Evolutionary conservation across 2,797 vertebrate genomes (phyloP).

Genomic region (Sarcophilus harrisii): DNA sequence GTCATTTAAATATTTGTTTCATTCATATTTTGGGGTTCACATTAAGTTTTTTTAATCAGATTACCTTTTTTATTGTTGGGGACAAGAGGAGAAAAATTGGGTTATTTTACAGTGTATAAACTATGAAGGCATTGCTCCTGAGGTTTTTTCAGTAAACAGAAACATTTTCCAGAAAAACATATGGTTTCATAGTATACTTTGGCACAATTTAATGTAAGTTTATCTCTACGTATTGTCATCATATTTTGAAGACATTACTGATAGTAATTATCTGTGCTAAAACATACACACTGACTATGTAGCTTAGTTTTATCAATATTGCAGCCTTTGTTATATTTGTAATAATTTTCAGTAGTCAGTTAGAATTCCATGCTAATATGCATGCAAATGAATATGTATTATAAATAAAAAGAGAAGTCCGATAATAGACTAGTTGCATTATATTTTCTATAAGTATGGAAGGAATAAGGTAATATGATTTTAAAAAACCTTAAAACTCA

Average conservation of each 20-base stretch:
- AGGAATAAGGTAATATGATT: constrained; percentile 2
- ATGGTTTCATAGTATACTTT: not conserved
- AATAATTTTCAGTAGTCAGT: not conserved
- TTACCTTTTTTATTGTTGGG: not conserved
- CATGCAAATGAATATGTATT: not conserved
- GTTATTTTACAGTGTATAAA: not conserved
- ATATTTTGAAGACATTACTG: not conserved
- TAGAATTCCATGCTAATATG: not conserved
- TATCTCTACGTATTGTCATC: not conserved
- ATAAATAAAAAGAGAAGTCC: not conserved
- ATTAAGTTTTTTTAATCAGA: not conserved
- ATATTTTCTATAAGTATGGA: constrained; percentile 25
- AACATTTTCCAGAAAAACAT: constrained; percentile 2
- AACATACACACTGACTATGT: not conserved
- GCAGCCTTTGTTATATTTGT: not conserved
- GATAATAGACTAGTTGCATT: not conserved
- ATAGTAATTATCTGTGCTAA: not conserved
- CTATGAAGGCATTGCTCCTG: not conserved
- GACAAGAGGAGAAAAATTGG: not conserved
- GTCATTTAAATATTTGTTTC: constrained; percentile 30
- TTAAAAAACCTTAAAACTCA: not conserved
- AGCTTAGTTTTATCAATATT: not conserved
- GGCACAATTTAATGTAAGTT: not conserved
- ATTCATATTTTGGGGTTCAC: not conserved
- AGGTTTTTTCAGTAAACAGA: not conserved